phyloP scores from a whole-genome alignment of 1,140 invertebrate species.

The Anoplolepis gracilipes region DNA sequence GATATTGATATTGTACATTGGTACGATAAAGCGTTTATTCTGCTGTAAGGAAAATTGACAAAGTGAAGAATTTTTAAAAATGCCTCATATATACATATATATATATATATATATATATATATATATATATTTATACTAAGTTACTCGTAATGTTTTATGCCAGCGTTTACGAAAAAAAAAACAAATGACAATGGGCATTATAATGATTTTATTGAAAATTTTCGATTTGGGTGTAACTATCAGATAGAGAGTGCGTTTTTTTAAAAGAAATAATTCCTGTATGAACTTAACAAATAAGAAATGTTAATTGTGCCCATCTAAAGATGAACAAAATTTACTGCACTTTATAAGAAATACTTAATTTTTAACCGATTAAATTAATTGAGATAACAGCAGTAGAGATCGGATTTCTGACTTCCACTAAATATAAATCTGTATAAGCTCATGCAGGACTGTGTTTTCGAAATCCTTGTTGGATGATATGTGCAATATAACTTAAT shows the following conservation, averaged over 20 bases:
- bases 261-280: conserved; percentile 49
- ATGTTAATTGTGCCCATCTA: background rate
- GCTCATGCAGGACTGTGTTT: conserved; percentile 49
- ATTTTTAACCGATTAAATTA: conserved; percentile 19
- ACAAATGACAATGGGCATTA: conserved; percentile 30
- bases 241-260: conserved; percentile 17
- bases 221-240: conserved; percentile 35
- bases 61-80: conserved; percentile 22
- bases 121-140: background rate
- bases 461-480: conserved; percentile 25
- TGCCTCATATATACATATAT: conserved; percentile 9
- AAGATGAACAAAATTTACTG: conserved; percentile 2
- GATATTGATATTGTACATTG: conserved; percentile 51
- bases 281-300: conserved; percentile 43
- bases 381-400: conserved; percentile 17
- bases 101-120: no score
- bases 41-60: conserved; percentile 28
- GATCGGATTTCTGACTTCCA: conserved; percentile 69
- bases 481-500: conserved; percentile 52
- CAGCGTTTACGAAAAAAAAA: conserved; percentile 5
- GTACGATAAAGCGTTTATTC: conserved; percentile 43
- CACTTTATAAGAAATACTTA: conserved; percentile 16
- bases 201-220: conserved; percentile 23
- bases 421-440: conserved; percentile 68
- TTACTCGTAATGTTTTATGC: conserved; percentile 45